Evolutionary conservation across 2,113 vertebrate genomes (phyloP), one percentile per base, ranked within the genome.

Genomic region (Burhinus oedicnemus): DNA sequence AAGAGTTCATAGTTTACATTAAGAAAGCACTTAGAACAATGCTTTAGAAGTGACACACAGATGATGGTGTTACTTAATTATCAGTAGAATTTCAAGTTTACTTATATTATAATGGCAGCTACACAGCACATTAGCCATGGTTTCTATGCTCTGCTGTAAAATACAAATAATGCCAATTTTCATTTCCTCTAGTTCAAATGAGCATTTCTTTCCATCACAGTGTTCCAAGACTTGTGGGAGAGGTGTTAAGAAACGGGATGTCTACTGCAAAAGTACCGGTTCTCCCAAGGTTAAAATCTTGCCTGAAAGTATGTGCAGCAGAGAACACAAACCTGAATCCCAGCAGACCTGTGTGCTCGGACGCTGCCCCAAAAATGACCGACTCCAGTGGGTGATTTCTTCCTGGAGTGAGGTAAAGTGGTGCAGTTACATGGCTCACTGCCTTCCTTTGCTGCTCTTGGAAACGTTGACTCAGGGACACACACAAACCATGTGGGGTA

Each of bases 171-270:
- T 36, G 52, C 26, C 32, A 77, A 3, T 87, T 83, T 94, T 79
- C 15, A 65, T 79, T 95, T 87, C 49, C 54, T 77, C 15, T 11
- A 7, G 36, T 65, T 94, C 38, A 80, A 65, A 65, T 64, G 42
- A 79, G 2, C 85, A 11, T 92, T 81, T 89, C 55, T 91, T 89
- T 94, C 66, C 84, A 69, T 90, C 87, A 82, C 84, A 99, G 99
- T 99, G 99, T 97, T 99, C 99, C 85, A 99, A 99, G 98, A 99
- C 98, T 11, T 99, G 99, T 62, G 99, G 99, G 47, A 99, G 99
- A 65, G 99, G 99, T 6, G 74, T 99, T 87, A 98, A 98, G 97
- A 99, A 98, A 88, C 98, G 99, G 4, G 98, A 98, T 18, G 97
- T 99, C 94, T 98, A 98, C 92, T 99, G 99, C 96, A 98, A 97